Evolutionary conservation across 2,888 invertebrate species (phyloP), one percentile per base, ranked within the genome.

Genomic region (Lasioglossum zephyrum): DNA sequence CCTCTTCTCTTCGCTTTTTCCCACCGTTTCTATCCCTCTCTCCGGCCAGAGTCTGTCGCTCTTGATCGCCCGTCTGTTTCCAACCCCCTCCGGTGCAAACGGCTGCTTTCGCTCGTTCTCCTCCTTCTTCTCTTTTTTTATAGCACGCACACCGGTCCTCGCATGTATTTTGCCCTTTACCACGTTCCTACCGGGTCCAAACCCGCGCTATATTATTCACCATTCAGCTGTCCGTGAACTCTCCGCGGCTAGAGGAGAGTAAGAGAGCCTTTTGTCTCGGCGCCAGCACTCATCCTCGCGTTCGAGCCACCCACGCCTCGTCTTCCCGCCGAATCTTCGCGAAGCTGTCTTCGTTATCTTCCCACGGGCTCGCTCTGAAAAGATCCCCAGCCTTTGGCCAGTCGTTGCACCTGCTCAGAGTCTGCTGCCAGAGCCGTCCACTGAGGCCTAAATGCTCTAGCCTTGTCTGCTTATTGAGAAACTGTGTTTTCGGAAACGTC

Each of bases 201-300:
- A 69, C 77, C 77, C 47, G 70, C 79, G 77, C 79, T 87, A 82
- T 86, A 86, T 87, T 87, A 86, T 87, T 86, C 87, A 86, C 74
- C 79, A 77, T 87, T 87, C 87, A 79, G 72, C 77, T 86, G 79
- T 73, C 86, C 82, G 79, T 49, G 74, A 86, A 82, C 79, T 81
- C 73, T 60, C 57, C 69, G 60, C 77, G 85, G 66, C 63, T 66
- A 77, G 70, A 31, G 63, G 79, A 73, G 31, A 31, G 31, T 31
- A 31, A 31, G 2, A 31, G 57, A n/a, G 36, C 69, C 77, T 79
- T 87, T 86, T 82, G 78, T 81, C 74, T 81, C 69, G 57, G 26
- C 75, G 78, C 36, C 47, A 31, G 26, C 41, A 47, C 84, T 84
- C 84, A 13, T 82, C 73, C 74, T 53, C 74, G 75, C 41, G 53